These are phyloP conservation scores for Eulemur macaco DNA, from an alignment of 2,113 vertebrate genomes.

Conservation along the genomic window DNA sequence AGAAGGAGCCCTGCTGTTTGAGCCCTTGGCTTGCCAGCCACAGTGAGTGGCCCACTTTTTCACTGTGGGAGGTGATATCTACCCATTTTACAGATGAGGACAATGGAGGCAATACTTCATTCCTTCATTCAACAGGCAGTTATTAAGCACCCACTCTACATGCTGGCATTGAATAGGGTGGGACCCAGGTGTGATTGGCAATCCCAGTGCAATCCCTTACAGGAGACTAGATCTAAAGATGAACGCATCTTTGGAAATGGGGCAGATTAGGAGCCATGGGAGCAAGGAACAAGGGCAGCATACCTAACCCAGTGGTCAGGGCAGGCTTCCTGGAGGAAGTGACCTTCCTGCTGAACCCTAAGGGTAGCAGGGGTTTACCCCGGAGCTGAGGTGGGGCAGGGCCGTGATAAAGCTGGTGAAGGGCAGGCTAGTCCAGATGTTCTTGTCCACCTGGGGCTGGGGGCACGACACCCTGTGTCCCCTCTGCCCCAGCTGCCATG, in stretches of 20 bases:
- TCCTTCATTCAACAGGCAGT: background rate
- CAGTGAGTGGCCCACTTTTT: background rate
- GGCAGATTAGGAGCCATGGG: background rate
- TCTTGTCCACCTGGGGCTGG: background rate
- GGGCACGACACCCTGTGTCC: background rate
- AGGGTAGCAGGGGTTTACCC: background rate
- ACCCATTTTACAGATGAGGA: background rate
- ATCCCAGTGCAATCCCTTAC: background rate
- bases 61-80: background rate
- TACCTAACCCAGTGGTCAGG: background rate
- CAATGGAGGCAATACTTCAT: background rate
- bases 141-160: background rate
- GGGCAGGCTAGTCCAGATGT: background rate
- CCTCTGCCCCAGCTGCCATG: background rate
- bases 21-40: background rate
- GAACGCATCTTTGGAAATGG: background rate
- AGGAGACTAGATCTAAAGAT: background rate
- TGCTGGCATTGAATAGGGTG: background rate
- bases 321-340: background rate
- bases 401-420: background rate
- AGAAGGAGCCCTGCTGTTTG: background rate
- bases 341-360: background rate
- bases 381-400: background rate
- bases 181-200: background rate
- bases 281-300: background rate